Evolutionary conservation across 2,113 vertebrate species (phyloP).

Genomic region (Beaufortia kweichowensis): DNA sequence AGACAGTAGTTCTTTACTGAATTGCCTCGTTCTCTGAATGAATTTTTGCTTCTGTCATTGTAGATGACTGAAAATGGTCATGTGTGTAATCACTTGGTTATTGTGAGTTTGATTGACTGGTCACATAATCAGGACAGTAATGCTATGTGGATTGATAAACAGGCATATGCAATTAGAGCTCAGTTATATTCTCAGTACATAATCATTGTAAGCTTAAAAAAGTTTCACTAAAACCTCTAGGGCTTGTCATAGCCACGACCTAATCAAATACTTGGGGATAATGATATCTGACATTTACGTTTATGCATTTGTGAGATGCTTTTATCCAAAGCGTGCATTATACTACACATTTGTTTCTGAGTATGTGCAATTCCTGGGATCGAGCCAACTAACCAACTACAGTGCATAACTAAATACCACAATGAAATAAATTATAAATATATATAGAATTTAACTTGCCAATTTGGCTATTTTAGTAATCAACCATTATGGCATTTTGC

Average conservation of each 20-base stretch:
- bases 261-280: too few relatives aligned
- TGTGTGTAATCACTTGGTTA: neutral
- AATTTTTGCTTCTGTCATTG: constrained; percentile 12
- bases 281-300: too few relatives aligned
- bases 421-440: too few relatives aligned
- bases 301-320: too few relatives aligned
- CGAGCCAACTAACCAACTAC: too few relatives aligned
- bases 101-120: constrained; percentile 20
- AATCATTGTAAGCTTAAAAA: neutral
- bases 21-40: neutral
- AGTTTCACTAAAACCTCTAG: too few relatives aligned
- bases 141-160: neutral
- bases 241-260: too few relatives aligned
- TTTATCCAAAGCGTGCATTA: too few relatives aligned
- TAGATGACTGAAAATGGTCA: constrained; percentile 18
- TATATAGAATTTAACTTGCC: too few relatives aligned
- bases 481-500: neutral
- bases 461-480: neutral
- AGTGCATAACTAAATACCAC: too few relatives aligned
- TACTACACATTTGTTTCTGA: too few relatives aligned
- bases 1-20: neutral
- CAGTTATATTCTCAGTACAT: neutral
- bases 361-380: too few relatives aligned
- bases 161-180: neutral
- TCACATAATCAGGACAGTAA: constrained; percentile 1